Conservation (phyloP, 2,797 vertebrate genomes). For the Enteromius treurensis region DNA sequence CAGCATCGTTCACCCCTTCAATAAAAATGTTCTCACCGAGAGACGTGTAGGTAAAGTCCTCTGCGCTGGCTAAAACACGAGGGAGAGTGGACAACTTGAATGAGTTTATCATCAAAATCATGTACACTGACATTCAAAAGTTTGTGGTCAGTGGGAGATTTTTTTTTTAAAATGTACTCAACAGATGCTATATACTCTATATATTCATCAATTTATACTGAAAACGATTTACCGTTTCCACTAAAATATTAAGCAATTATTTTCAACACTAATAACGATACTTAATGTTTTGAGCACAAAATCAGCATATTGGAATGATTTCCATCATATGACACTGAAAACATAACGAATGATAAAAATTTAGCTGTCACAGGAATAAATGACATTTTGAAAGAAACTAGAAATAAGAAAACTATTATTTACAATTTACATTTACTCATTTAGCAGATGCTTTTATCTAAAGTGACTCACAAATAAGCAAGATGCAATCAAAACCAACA, state of each 20-base stretch:
- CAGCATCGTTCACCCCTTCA: conserved; percentile 85
- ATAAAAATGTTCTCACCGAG: conserved; percentile 87
- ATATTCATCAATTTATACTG: neutral
- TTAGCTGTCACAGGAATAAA: neutral
- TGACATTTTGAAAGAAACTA: neutral
- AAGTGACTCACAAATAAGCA: too few species aligned
- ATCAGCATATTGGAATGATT: neutral
- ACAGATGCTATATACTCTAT: neutral
- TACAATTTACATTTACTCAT: neutral
- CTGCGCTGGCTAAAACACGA: conserved; percentile 78
- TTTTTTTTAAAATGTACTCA: neutral
- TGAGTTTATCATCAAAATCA: neutral
- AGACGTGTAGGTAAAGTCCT: conserved; percentile 88
- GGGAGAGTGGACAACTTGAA: neutral
- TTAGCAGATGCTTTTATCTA: neutral
- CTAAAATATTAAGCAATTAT: neutral
- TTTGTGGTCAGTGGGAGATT: neutral
- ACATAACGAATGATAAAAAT: neutral
- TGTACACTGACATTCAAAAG: neutral
- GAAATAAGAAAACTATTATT: neutral
- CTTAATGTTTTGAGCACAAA: neutral
- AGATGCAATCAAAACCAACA: too few species aligned
- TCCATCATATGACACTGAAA: neutral
- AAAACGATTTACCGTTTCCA: neutral
- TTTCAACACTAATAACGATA: too few species aligned